Percentiles rank a stretch among this genome's conserved stretches.
These are phyloP conservation scores for Torymus aiolomorphi DNA, from an alignment of 2,888 invertebrate genomes.

Conservation along the genomic window DNA sequence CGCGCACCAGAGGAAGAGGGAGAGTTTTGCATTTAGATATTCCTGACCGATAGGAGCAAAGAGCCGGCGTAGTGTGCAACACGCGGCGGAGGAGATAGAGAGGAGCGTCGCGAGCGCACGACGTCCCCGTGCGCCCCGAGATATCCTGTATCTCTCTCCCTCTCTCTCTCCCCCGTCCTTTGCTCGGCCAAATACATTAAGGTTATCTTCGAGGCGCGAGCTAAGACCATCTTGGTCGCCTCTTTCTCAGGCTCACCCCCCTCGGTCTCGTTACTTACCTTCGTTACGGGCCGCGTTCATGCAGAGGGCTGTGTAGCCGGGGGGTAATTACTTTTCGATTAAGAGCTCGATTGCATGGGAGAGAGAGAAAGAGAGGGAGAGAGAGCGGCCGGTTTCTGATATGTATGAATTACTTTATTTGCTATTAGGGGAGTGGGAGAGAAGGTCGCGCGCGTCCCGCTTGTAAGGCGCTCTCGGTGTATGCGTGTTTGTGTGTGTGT, in stretches of 20 bases:
- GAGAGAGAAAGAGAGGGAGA: not conserved
- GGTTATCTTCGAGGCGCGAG: constrained; percentile 49
- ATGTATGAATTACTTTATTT: constrained; percentile 31
- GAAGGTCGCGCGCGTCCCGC: not conserved
- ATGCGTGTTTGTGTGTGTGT: too few relatives aligned
- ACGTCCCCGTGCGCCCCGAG: constrained; percentile 14
- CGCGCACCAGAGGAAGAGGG: too few relatives aligned
- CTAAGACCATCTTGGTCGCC: constrained; percentile 26
- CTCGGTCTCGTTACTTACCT: constrained; percentile 44
- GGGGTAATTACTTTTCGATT: constrained; percentile 56
- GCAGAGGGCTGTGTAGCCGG: not conserved
- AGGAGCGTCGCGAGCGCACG: constrained; percentile 20
- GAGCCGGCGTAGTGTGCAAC: constrained; percentile 5
- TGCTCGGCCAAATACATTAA: constrained; percentile 51
- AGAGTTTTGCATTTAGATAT: constrained; percentile 58
- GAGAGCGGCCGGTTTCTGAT: not conserved
- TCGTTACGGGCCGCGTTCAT: constrained; percentile 29
- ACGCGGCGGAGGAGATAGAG: not conserved
- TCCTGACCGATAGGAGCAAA: constrained; percentile 46
- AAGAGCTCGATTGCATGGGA: constrained; percentile 42
- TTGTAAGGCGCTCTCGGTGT: not conserved
- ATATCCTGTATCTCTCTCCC: constrained; percentile 24
- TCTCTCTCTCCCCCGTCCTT: constrained; percentile 10
- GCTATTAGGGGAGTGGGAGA: not conserved
- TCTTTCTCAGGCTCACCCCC: not conserved